Evolutionary conservation across 92 coral and sea anemone species (phyloP), one percentile per base, ranked within the genome.

Genomic region (Diadumene lineata): DNA sequence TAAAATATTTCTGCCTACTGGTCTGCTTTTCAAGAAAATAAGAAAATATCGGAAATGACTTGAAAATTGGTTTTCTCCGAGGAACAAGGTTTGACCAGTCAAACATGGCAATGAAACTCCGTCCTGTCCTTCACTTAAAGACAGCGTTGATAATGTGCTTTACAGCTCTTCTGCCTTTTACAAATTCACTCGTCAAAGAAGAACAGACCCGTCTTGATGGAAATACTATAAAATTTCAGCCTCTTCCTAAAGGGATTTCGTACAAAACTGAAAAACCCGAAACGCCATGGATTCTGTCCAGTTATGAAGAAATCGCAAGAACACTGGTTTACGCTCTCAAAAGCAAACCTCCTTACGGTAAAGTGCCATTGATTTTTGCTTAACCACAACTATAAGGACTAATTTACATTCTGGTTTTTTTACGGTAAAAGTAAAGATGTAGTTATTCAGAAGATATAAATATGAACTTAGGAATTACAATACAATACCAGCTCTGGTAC

Each of bases 311-410:
- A 1, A 50, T 82, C 19, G 90, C 97, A 27, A 74, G 85, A 51
- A 69, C 65, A 11, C 46, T 91, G 50, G 73, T 70, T n/a, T 61
- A 84, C 32, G 81, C 85, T 0, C 44, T 88, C 66, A 80, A 69
- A 72, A 65, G 68, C 27, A 82, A 86, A 0, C 97, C 93, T 0
- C 97, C 97, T 0, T 91, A 91, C 71, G 97, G 97, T 91, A 91
- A 84, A 53, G 58, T 53, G 24, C 2, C 10, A 23, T 21, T 53
- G n/a, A n/a, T 53, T 38, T 38, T 4, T 38, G 6, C 6, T 13
- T 38, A 38, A 38, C 48, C 58, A 53, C 58, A 53, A 3, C 19
- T 2, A 15, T 38, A 38, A 38, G 48, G 13, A 38, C 13, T 38
- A 6, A 38, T 38, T 6, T 38, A 38, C n/a, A n/a, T n/a, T n/a